phyloP scores from a whole-genome alignment of 1,140 invertebrate genomes.

The Cyclargus thomasi region DNA sequence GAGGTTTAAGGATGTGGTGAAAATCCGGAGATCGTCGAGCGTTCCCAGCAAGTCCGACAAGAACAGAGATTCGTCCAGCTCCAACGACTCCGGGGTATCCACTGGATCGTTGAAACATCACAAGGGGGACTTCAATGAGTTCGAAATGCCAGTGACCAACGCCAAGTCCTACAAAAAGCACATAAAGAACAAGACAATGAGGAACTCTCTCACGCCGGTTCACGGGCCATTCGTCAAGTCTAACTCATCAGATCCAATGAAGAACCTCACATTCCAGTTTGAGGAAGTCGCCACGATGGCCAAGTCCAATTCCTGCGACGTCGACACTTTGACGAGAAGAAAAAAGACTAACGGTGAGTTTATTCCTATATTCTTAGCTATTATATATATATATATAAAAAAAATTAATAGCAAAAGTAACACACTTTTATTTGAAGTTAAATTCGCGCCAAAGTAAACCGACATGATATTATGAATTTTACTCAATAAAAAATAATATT shows the following conservation, averaged over 20 bases:
- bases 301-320: constrained; percentile 83
- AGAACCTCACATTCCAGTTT: constrained; percentile 83
- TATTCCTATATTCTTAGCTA: not conserved
- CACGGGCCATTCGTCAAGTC: constrained; percentile 80
- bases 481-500: too few species aligned
- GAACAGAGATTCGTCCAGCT: constrained; percentile 88
- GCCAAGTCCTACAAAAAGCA: constrained; percentile 73
- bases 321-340: constrained; percentile 71
- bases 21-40: constrained; percentile 85
- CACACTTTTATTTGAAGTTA: too few species aligned
- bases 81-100: constrained; percentile 89
- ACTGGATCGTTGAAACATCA: constrained; percentile 81
- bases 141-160: constrained; percentile 77
- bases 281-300: constrained; percentile 79
- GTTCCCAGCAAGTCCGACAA: constrained; percentile 85
- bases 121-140: constrained; percentile 79
- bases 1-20: constrained; percentile 76
- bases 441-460: too few species aligned
- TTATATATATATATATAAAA: too few species aligned
- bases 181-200: constrained; percentile 55
- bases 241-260: constrained; percentile 83
- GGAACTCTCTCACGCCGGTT: constrained; percentile 69
- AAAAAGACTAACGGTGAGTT: constrained; percentile 62
- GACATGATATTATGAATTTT: too few species aligned
- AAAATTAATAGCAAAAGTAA: too few species aligned